phyloP scores from a whole-genome alignment of 2,113 vertebrate species.

The Agelaius phoeniceus region DNA sequence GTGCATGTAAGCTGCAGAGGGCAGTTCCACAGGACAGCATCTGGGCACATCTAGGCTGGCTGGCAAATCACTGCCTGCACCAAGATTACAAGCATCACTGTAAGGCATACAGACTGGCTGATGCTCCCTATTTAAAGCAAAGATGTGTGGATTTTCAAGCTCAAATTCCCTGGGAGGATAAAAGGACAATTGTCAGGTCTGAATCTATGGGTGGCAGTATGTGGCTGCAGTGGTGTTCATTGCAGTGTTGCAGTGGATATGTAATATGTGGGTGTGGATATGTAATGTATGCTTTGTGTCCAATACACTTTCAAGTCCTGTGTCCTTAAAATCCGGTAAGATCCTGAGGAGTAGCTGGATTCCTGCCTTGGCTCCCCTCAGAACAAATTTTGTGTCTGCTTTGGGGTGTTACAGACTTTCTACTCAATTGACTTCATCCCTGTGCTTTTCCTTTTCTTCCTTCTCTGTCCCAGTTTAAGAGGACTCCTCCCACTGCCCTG shows the following conservation, averaged over 20 bases:
- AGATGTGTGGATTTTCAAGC: neutral
- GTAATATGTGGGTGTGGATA: neutral
- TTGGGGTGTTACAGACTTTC: neutral
- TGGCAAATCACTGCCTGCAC: neutral
- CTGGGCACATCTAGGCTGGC: neutral
- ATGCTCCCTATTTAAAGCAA: neutral
- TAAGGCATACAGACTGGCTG: neutral
- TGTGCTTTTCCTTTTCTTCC: neutral
- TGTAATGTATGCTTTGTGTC: neutral
- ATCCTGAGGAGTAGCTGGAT: neutral
- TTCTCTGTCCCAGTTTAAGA: neutral
- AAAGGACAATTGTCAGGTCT: neutral
- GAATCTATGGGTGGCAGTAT: neutral
- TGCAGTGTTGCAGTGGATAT: fast-evolving
- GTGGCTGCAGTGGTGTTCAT: neutral
- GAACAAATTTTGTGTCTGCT: neutral
- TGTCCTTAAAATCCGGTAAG: neutral
- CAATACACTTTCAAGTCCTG: neutral
- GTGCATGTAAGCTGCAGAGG: neutral
- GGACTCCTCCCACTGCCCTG: neutral
- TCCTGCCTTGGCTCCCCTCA: neutral
- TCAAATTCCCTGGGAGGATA: neutral
- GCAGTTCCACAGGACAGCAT: neutral
- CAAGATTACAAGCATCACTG: neutral
- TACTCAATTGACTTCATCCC: neutral